phyloP scores from a whole-genome alignment of 2,113 vertebrate genomes.

The Turdus rufiventris region DNA sequence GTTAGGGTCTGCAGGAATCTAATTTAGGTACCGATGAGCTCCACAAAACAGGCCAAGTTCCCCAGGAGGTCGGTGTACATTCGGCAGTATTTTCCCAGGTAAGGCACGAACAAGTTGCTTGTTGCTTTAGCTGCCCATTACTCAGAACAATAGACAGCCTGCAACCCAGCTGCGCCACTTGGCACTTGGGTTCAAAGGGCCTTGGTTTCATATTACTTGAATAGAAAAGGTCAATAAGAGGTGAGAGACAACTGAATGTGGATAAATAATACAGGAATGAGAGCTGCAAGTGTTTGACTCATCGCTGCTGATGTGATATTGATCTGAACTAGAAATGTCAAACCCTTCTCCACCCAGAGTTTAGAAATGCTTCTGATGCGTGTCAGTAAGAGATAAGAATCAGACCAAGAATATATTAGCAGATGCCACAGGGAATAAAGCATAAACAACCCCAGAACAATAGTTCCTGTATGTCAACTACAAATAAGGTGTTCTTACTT shows the following conservation, averaged over 20 bases:
- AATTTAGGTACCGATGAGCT: background rate
- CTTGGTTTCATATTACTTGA: background rate
- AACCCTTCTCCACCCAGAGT: background rate
- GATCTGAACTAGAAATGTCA: slow-evolving; percentile 29
- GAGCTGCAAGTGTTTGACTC: slow-evolving; percentile 23
- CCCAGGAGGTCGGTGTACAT: background rate
- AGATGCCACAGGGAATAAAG: slow-evolving; percentile 4
- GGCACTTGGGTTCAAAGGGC: background rate
- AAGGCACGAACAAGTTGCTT: accelerated
- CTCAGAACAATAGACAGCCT: background rate
- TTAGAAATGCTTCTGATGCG: background rate
- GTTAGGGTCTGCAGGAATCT: background rate
- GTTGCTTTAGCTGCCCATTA: background rate
- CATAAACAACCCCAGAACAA: slow-evolving; percentile 17
- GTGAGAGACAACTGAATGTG: slow-evolving; percentile 17
- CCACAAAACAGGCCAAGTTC: background rate
- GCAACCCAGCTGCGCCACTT: background rate
- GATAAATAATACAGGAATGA: slow-evolving; percentile 28
- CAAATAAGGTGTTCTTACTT: background rate
- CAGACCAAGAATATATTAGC: background rate
- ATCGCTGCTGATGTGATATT: slow-evolving; percentile 16
- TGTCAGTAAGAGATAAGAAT: slow-evolving; percentile 28
- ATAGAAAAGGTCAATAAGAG: background rate
- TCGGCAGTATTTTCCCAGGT: background rate
- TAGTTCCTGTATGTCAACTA: background rate